Evolutionary conservation across 2,888 invertebrate species (phyloP).

Genomic region (Busseola fusca): DNA sequence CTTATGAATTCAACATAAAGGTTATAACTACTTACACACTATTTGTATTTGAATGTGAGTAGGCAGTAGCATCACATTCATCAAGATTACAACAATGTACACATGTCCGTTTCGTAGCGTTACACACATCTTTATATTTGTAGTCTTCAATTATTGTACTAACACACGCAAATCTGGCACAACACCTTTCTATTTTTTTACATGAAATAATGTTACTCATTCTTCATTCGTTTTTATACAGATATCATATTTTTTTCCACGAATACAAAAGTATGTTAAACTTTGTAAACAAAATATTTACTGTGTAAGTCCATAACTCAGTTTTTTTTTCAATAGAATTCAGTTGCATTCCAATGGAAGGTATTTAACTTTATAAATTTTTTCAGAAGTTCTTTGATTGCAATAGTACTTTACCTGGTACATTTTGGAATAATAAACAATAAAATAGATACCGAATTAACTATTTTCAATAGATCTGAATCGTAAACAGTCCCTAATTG

Average conservation of each 20-base stretch:
- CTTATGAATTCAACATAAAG: conserved; percentile 18
- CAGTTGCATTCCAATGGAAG: background rate
- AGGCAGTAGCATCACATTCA: conserved; percentile 42
- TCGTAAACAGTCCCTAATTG: background rate
- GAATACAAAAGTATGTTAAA: conserved; percentile 8
- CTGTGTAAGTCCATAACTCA: background rate
- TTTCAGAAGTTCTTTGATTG: background rate
- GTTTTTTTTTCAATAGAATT: conserved; percentile 1
- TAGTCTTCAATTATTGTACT: conserved; percentile 55
- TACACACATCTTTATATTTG: conserved; percentile 38
- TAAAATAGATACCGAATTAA: background rate
- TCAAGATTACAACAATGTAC: conserved; percentile 50
- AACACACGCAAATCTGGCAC: conserved; percentile 56
- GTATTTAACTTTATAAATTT: background rate
- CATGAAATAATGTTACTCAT: conserved; percentile 46
- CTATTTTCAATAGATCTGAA: background rate
- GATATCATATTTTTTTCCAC: conserved; percentile 24
- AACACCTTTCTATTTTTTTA: conserved; percentile 61
- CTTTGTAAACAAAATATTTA: conserved; percentile 14
- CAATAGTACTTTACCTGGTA: background rate
- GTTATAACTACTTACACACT: conserved; percentile 37
- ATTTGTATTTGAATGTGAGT: conserved; percentile 44
- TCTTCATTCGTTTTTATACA: conserved; percentile 50
- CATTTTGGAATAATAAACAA: background rate
- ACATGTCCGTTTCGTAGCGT: conserved; percentile 35